A percentile compares a stretch with the other conserved stretches of the same genome.
Evolutionary conservation across 23 tunicate species (phyloP).

Genomic region (Ciona savignyi): DNA sequence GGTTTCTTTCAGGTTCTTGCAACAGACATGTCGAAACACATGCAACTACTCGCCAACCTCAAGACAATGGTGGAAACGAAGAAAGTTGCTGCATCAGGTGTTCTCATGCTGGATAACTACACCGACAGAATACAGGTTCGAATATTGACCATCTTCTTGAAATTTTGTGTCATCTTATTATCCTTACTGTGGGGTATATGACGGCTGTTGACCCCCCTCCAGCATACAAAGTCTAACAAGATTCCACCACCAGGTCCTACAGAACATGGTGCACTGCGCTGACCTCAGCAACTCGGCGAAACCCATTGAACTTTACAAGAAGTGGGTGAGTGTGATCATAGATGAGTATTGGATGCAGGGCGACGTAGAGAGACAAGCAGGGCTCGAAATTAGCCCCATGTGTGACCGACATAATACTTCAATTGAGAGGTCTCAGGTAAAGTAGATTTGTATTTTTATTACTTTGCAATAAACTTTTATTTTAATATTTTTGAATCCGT

Average conservation of each 20-base stretch:
- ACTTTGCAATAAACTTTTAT: neutral
- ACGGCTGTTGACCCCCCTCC: too few relatives aligned
- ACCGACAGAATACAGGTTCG: conserved; percentile 86
- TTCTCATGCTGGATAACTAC: conserved; percentile 78
- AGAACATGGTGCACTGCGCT: conserved; percentile 90
- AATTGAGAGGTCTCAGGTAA: conserved; percentile 86
- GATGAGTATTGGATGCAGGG: conserved; percentile 90
- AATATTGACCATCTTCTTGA: too few relatives aligned
- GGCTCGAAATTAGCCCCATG: conserved; percentile 87
- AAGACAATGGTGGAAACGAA: conserved; percentile 95
- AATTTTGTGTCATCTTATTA: too few relatives aligned
- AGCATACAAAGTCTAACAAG: too few relatives aligned
- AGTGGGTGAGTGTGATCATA: conserved; percentile 66
- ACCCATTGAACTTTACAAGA: conserved; percentile 68
- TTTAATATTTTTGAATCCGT: too few relatives aligned
- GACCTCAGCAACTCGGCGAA: conserved; percentile 84
- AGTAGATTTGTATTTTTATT: neutral
- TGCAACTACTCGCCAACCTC: conserved; percentile 78
- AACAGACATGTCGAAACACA: conserved; percentile 92
- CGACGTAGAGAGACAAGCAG: conserved; percentile 72
- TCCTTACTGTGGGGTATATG: too few relatives aligned
- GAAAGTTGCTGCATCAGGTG: conserved; percentile 87
- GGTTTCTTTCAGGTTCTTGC: conserved; percentile 59
- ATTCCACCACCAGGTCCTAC: conserved; percentile 77
- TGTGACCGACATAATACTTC: conserved; percentile 79